These are phyloP conservation scores for Parascotia fuliginaria DNA, from an alignment of 2,888 invertebrate species.

Conservation along the genomic window DNA sequence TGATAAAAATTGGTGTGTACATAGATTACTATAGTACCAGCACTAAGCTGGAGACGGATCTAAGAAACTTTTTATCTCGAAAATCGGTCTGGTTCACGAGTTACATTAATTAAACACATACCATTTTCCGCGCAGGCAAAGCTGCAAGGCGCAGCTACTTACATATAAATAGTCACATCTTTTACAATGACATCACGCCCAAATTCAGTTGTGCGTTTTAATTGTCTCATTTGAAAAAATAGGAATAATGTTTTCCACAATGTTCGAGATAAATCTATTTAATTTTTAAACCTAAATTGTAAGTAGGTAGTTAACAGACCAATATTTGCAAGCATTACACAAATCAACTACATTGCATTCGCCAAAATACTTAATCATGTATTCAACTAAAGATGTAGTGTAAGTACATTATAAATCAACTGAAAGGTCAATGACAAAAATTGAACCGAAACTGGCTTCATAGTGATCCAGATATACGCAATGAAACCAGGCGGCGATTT, in stretches of 20 bases:
- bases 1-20: no score
- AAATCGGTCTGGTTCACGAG: no score
- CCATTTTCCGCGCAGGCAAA: no score
- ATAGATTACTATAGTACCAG: no score
- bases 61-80: no score
- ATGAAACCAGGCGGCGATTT: slow-evolving; percentile 68
- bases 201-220: slow-evolving; percentile 48
- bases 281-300: not conserved
- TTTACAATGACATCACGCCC: slow-evolving; percentile 34
- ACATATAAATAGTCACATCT: slow-evolving; percentile 14
- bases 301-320: slow-evolving; percentile 13
- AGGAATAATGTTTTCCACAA: slow-evolving; percentile 53
- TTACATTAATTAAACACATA: no score
- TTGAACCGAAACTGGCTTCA: slow-evolving; percentile 53
- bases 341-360: slow-evolving; percentile 36
- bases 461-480: slow-evolving; percentile 58
- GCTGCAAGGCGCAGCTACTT: no score
- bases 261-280: slow-evolving; percentile 39
- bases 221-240: slow-evolving; percentile 57
- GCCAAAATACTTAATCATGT: slow-evolving; percentile 40
- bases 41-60: no score
- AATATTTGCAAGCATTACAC: slow-evolving; percentile 26
- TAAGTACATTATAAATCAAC: slow-evolving; percentile 53
- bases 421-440: slow-evolving; percentile 55
- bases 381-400: slow-evolving; percentile 40